Conservation (phyloP, 2,113 vertebrate species). For the Takifugu flavidus region DNA sequence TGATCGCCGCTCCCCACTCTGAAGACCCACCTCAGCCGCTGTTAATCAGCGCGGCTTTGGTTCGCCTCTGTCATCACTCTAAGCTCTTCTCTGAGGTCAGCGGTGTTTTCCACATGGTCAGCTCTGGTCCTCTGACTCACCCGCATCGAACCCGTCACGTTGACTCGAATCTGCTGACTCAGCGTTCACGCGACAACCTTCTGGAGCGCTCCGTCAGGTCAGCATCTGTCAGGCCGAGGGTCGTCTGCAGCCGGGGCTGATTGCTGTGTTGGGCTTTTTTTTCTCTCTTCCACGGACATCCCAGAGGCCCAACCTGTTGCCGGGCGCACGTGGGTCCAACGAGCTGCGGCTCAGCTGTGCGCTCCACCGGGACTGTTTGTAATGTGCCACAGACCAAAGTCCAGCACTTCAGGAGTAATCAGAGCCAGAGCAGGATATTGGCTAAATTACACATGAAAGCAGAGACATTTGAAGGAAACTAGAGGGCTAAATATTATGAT, state of each 20-base stretch:
- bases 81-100: slow-evolving; percentile 8
- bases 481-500: slow-evolving; percentile 72
- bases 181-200: slow-evolving; percentile 42
- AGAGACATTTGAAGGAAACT: slow-evolving; percentile 67
- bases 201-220: slow-evolving; percentile 24
- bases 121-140: slow-evolving; percentile 38
- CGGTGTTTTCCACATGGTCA: slow-evolving; percentile 26
- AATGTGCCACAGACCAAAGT: slow-evolving; percentile 57
- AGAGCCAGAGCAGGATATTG: slow-evolving; percentile 75
- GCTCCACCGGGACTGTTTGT: slow-evolving; percentile 57
- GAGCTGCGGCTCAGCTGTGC: slow-evolving; percentile 51
- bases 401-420: slow-evolving; percentile 67
- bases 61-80: not conserved
- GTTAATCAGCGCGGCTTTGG: not conserved
- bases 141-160: slow-evolving; percentile 11
- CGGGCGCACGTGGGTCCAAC: slow-evolving; percentile 9
- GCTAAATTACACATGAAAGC: slow-evolving; percentile 77
- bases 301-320: slow-evolving; percentile 27
- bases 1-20: no score
- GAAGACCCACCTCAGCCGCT: no score
- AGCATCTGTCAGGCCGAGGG: slow-evolving; percentile 1
- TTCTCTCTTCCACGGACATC: slow-evolving; percentile 11
- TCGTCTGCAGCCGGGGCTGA: no score
- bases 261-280: no score
- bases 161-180: slow-evolving; percentile 32